A percentile compares a stretch with the other conserved stretches of the same genome.
Evolutionary conservation across 2,797 vertebrate species (phyloP).

Genomic region (Syngnathus acus): DNA sequence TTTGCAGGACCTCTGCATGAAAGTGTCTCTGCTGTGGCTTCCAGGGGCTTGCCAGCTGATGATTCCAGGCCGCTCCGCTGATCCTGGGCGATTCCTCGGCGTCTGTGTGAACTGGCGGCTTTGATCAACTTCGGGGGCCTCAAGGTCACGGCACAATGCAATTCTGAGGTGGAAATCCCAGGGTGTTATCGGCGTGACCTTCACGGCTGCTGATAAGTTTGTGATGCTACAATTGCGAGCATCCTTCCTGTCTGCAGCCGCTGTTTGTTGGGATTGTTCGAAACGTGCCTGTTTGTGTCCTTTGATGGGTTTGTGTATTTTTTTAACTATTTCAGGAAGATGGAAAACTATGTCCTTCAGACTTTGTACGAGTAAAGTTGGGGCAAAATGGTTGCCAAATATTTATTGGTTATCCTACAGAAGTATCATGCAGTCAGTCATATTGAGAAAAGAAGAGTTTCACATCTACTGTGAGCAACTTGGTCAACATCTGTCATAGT

Average conservation of each 20-base stretch:
- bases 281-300: neutral
- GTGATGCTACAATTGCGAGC: conserved; percentile 55
- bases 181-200: conserved; percentile 73
- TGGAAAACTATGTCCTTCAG: neutral
- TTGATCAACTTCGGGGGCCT: conserved; percentile 67
- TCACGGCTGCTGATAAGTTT: conserved; percentile 61
- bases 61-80: conserved; percentile 43
- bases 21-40: conserved; percentile 14
- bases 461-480: too few relatives aligned
- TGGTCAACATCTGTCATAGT: too few relatives aligned
- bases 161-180: conserved; percentile 61
- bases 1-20: conserved; percentile 10
- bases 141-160: conserved; percentile 66
- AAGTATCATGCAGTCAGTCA: too few relatives aligned
- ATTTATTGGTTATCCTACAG: too few relatives aligned
- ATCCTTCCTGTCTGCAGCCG: conserved; percentile 24
- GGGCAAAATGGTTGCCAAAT: neutral
- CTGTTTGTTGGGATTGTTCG: conserved; percentile 1
- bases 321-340: neutral
- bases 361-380: neutral
- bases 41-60: neutral
- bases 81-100: conserved; percentile 49
- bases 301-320: neutral
- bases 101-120: conserved; percentile 53
- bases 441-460: too few relatives aligned